Base-by-base conservation (phyloP, 2,797 vertebrate species). In the Rachycentron canadum region DNA sequence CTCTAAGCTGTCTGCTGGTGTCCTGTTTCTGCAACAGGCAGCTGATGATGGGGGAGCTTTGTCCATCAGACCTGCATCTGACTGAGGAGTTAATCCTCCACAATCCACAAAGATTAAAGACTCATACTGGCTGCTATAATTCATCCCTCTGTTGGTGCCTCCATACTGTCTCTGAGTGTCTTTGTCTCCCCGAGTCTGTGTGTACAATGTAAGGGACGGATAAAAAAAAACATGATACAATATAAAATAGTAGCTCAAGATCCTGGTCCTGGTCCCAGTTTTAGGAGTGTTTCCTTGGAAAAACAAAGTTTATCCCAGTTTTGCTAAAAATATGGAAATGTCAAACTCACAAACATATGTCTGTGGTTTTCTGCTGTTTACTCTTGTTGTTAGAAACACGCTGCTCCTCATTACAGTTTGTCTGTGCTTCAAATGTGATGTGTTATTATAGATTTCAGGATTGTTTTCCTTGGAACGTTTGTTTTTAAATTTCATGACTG, bases 81-180 rank as follows among this genome's bases (percentile, higher is more conserved):
- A 89, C 78, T 56, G 68, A 75, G 41, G 26, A 87, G 66, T 79
- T 92, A 92, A 92, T 93, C 92, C 92, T 66, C 12, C 76, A 80
- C 85, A 89, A 88, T 91, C 90, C 87, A 88, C 74, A 70, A 85
- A 90, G 93, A 90, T 92, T 92, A 92, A 76, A 85, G 70, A 41
- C 71, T 61, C 34, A 55, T 56, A 47, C 25, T 79, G 71, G 52
- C 76, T 67, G 79, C 67, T 67, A 63, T 47, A 63, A 76, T 78
- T 84, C 83, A 84, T 67, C 72, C 72, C 69, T 73, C 66, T 52
- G 49, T 26, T 58, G 6, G 69, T 55, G 62, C 7, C 34, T 40
- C 56, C 5, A 25, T 28, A 26, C 23, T 47, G 68, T 55, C 61
- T 52, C 43, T 30, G 34, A 74, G 25, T 61, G 34, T 36, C 69